Conservation (phyloP, 2,888 invertebrate species). For the Cetonia aurata region DNA sequence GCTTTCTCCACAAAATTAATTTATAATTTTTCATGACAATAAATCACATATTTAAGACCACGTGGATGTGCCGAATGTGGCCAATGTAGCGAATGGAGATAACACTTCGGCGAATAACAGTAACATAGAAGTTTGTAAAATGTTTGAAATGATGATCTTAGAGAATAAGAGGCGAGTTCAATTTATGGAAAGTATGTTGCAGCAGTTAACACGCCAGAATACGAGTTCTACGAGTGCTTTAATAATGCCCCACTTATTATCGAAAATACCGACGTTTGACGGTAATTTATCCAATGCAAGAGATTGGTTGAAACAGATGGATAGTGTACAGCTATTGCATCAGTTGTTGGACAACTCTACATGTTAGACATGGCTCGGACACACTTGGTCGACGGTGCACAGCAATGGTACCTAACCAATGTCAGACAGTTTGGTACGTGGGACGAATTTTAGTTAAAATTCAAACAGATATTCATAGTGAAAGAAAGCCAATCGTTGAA, state of each 20-base stretch:
- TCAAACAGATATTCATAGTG: not conserved
- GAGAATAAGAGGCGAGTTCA: not conserved
- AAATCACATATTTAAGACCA: no score
- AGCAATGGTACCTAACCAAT: not conserved
- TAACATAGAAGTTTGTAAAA: not conserved
- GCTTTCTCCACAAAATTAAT: no score
- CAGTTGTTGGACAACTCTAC: not conserved
- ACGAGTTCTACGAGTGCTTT: not conserved
- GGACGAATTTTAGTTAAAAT: not conserved
- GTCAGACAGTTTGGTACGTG: not conserved
- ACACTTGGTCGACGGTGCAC: not conserved
- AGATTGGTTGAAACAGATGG: not conserved
- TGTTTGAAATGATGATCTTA: not conserved
- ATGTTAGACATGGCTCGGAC: slow-evolving; percentile 1
- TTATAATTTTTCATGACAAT: no score
- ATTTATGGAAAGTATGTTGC: not conserved
- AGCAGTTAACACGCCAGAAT: not conserved
- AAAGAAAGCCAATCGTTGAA: not conserved
- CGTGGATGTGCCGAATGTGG: no score
- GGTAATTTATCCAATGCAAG: no score
- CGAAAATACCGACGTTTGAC: no score
- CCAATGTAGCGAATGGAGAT: no score
- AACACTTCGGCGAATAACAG: not conserved
- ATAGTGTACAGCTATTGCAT: not conserved
- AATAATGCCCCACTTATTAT: not conserved